phyloP scores from a whole-genome alignment of 2,797 vertebrate species.

The Catharus ustulatus region DNA sequence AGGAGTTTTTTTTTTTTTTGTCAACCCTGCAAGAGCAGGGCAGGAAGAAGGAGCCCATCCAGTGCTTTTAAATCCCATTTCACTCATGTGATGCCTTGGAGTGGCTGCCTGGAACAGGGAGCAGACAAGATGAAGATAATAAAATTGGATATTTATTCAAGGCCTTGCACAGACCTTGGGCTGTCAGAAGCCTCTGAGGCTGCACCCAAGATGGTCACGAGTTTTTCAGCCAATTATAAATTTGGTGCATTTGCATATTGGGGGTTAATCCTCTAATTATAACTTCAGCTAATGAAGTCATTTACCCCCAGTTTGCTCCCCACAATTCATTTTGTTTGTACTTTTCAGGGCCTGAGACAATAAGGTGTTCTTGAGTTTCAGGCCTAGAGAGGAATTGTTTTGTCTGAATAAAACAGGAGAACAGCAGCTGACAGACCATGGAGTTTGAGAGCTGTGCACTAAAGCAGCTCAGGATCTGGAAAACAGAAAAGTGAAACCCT shows the following conservation, averaged over 20 bases:
- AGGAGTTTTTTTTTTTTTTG: not conserved
- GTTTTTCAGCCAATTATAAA: not conserved
- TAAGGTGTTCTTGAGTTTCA: not conserved
- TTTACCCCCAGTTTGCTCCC: not conserved
- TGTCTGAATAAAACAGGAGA: not conserved
- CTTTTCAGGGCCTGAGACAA: not conserved
- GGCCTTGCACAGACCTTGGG: not conserved
- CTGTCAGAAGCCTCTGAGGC: not conserved
- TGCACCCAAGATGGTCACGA: not conserved
- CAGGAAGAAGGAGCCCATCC: not conserved
- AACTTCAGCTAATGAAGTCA: not conserved
- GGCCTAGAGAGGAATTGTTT: not conserved
- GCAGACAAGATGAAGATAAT: not conserved
- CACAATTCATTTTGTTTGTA: not conserved
- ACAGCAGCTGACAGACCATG: not conserved
- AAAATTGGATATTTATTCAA: not conserved
- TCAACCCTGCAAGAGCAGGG: not conserved
- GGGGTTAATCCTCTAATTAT: not conserved
- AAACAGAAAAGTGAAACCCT: not conserved
- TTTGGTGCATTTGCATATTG: not conserved
- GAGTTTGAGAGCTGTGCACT: accelerated
- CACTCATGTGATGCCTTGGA: not conserved
- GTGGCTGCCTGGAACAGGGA: not conserved
- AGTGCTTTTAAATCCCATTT: not conserved
- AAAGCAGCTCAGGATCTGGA: accelerated